Evolutionary conservation across 2,888 invertebrate species (phyloP), one percentile per base, ranked within the genome.

Genomic region (Hypolimnas misippus): DNA sequence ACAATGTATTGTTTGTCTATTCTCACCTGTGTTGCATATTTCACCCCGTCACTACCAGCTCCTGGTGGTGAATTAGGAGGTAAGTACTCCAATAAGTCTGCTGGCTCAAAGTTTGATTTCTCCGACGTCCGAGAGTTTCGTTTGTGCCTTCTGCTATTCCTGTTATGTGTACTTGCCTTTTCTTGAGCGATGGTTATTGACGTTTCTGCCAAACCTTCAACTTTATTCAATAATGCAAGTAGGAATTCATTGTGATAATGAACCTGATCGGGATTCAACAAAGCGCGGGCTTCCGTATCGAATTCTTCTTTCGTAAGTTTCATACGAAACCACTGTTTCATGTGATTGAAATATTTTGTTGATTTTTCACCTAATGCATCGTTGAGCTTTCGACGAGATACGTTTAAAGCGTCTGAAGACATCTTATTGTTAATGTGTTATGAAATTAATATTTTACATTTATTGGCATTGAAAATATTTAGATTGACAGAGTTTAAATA

Each of bases 171-270:
- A 69, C 72, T 86, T 0, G 92, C 79, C 78, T 91, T 84, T 74
- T 92, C 83, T 77, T 93, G 84, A 35, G 84, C 82, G 69, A 92
- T 87, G 8, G 76, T 82, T 53, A 91, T 83, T 0, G 92, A 89
- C 1, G 89, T 82, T 72, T 85, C 93, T 0, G 91, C 88, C 58
- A 91, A 79, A 35, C 88, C 89, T 72, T 93, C 92, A 0, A 97
- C 96, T 92, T 96, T 96, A 74, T 95, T 95, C 35, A 97, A 89
- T 42, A 98, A 90, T 0, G 97, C 96, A 16, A 97, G 82, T 6
- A 98, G 86, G 77, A 98, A 98, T 75, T 96, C 94, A 85, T 98
- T 98, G 82, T 98, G 98, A 57, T 96, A 93, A 78, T 95, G 95
- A 29, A 97, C 93, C 84, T 97, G 95, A 51, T 96, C 95, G 6